A percentile compares a stretch with the other conserved stretches of the same genome.
These are phyloP conservation scores for Ormyrus labotus DNA, from an alignment of 2,888 invertebrate species.

Conservation along the genomic window DNA sequence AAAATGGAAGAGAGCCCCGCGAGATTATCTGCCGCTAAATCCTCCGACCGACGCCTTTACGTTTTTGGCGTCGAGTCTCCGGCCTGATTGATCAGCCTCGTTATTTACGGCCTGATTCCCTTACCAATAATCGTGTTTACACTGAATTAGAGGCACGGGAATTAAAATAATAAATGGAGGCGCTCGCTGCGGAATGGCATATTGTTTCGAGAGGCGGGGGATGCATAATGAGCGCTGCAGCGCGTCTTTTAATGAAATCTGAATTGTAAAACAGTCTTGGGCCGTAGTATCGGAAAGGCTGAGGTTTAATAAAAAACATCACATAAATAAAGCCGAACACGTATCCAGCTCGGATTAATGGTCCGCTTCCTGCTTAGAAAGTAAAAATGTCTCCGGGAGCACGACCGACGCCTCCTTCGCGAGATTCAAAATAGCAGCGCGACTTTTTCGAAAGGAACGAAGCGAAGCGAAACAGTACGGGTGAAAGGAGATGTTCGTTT, in stretches of 20 bases:
- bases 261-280: conserved; percentile 1
- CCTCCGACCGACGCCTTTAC: no score
- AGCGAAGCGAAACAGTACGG: no score
- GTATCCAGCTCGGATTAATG: conserved; percentile 18
- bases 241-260: background rate
- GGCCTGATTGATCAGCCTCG: conserved; percentile 10
- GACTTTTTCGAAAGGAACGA: no score
- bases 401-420: no score
- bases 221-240: no score
- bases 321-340: background rate
- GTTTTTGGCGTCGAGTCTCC: no score
- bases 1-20: conserved; percentile 23
- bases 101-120: background rate
- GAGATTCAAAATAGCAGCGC: no score
- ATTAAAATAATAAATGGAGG: background rate
- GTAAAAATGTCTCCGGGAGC: conserved; percentile 17
- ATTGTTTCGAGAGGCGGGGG: no score
- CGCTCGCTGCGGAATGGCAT: no score
- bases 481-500: no score
- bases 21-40: conserved; percentile 38
- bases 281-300: background rate
- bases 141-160: background rate
- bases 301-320: conserved; percentile 25
- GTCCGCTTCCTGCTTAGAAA: conserved; percentile 25
- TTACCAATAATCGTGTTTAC: background rate